Evolutionary conservation across 1,140 invertebrate genomes (phyloP).

Genomic region (Meloidogyne chitwoodi): DNA sequence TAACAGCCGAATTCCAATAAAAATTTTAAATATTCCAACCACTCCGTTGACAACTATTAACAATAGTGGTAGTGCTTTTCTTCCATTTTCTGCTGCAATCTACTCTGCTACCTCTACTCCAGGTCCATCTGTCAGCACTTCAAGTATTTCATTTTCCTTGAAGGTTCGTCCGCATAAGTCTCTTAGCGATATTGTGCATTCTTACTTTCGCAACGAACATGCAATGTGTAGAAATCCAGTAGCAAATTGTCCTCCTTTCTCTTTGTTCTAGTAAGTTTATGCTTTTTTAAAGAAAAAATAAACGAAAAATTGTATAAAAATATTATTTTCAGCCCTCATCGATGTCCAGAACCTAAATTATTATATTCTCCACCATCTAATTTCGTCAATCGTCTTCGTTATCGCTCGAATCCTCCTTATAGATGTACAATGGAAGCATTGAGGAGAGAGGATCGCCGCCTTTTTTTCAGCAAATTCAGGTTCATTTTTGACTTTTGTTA

Average conservation of each 20-base stretch:
- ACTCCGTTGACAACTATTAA: background rate
- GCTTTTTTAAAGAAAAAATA: background rate
- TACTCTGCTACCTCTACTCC: background rate
- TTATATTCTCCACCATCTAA: slow-evolving; percentile 71
- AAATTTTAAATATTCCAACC: background rate
- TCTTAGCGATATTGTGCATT: slow-evolving; percentile 50
- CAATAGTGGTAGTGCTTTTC: background rate
- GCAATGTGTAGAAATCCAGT: slow-evolving; percentile 65
- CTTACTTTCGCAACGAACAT: slow-evolving; percentile 72
- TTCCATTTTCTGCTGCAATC: background rate
- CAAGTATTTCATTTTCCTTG: slow-evolving; percentile 12
- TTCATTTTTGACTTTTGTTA: background rate
- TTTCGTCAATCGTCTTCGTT: slow-evolving; percentile 63
- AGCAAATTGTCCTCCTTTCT: slow-evolving; percentile 66
- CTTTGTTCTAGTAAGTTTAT: slow-evolving; percentile 60
- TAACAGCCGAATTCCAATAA: slow-evolving; percentile 4
- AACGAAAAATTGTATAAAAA: no score
- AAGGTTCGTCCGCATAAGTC: slow-evolving; percentile 38
- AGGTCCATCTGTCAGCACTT: background rate
- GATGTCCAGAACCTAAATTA: slow-evolving; percentile 77
- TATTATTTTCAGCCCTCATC: slow-evolving; percentile 71
- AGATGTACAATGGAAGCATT: slow-evolving; percentile 34
- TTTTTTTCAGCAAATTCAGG: slow-evolving; percentile 80
- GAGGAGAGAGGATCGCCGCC: slow-evolving; percentile 70
- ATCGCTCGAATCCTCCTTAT: slow-evolving; percentile 28